Evolutionary conservation across 2,888 invertebrate species (phyloP), one percentile per base, ranked within the genome.

Genomic region (Chromoteleia sp.): DNA sequence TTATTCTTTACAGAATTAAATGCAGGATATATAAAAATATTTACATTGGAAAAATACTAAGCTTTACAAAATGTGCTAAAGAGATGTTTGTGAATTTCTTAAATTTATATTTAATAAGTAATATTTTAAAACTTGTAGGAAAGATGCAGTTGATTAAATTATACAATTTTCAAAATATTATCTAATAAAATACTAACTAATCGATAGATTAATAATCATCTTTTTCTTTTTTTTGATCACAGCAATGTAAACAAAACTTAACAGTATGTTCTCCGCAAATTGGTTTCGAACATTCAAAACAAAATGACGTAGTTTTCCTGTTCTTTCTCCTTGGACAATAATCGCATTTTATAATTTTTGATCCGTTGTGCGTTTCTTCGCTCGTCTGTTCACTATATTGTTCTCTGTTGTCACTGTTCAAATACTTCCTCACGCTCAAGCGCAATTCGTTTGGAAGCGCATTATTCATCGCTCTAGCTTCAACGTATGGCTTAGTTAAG

Each of bases 191-290:
- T n/a, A n/a, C n/a, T n/a, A n/a, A n/a, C n/a, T n/a, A n/a, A n/a
- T n/a, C n/a, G n/a, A n/a, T n/a, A n/a, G n/a, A n/a, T n/a, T n/a
- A n/a, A n/a, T n/a, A 45, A 21, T 58, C 19, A 50, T 50, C 25
- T 2, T 52, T 30, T 0, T 45, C 61, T 17, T 56, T 65, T 17
- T 12, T 54, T 17, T 45, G n/a, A 36, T 74, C 63, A 52, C 74
- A 63, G 33, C 74, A 74, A 45, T 43, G 4, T 5, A 74, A 48
- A 48, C 74, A 74, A 56, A 74, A 56, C 14, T 74, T 74, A n/a
- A 74, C 61, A 12, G 74, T 74, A 12, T 74, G 74, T 14, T 74
- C 74, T 1, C 74, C 58, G n/a, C 74, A 74, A 63, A 74, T 65
- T 0, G 74, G 74, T 17, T 65, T 74, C 5, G 74, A 56, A 29